Evolutionary conservation across 1,140 invertebrate species (phyloP).

Genomic region (Habropoda laboriosa): DNA sequence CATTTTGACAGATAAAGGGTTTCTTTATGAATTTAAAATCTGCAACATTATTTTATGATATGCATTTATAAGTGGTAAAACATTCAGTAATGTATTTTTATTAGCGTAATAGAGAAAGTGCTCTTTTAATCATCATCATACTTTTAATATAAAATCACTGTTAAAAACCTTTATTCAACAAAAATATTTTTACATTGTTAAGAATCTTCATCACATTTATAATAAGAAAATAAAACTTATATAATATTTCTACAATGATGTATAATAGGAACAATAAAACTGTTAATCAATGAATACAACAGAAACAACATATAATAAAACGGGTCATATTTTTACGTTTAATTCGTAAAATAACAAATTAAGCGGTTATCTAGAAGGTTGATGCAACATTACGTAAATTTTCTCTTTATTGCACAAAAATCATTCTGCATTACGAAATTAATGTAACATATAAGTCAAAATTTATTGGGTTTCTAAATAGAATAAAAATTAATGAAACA

Average conservation of each 20-base stretch:
- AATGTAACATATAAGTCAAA: background rate
- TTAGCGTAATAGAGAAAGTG: background rate
- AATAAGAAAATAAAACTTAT: background rate
- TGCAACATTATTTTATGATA: constrained; percentile 48
- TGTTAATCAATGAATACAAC: background rate
- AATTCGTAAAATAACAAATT: background rate
- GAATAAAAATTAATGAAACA: background rate
- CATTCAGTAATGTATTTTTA: constrained; percentile 4
- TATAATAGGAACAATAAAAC: background rate
- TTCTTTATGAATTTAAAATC: constrained; percentile 65
- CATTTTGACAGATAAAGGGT: constrained; percentile 83
- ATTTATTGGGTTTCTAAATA: background rate
- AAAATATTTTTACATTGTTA: background rate
- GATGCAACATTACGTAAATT: background rate
- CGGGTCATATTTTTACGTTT: background rate
- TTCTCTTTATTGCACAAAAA: background rate
- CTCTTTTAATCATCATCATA: background rate
- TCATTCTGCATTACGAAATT: background rate
- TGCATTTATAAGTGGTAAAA: too few species aligned
- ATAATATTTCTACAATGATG: constrained; percentile 7
- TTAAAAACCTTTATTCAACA: background rate
- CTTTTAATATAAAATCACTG: background rate
- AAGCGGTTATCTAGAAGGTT: background rate
- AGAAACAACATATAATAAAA: background rate
- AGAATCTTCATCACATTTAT: background rate